Conservation (phyloP, 2,113 vertebrate species). For the Tonatia bakeri region DNA sequence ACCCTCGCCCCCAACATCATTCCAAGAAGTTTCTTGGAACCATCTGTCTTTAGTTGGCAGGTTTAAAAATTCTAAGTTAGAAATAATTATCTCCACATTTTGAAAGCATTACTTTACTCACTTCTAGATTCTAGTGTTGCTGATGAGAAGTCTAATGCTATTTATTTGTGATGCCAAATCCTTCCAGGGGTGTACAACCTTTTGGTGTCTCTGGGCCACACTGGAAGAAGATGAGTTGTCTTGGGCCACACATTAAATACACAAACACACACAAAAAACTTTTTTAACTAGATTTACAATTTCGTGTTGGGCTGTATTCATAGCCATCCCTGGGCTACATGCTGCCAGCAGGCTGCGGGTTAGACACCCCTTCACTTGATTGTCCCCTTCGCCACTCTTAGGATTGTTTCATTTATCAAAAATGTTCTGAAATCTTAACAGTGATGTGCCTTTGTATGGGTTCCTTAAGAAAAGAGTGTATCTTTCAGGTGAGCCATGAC, state of each 20-base stretch:
- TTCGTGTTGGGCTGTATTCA: no score
- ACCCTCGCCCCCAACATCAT: background rate
- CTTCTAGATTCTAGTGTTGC: background rate
- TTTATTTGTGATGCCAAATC: background rate
- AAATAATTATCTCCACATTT: background rate
- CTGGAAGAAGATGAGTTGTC: no score
- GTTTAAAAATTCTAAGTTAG: background rate
- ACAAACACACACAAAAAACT: no score
- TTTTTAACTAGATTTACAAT: no score
- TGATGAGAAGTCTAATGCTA: background rate
- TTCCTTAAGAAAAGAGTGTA: background rate
- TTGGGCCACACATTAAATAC: no score
- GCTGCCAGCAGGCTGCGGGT: no score
- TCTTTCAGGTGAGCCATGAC: no score
- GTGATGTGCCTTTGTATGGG: background rate
- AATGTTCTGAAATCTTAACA: background rate
- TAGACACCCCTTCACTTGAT: no score
- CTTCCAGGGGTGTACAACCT: background rate
- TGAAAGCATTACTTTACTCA: background rate
- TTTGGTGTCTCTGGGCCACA: no score
- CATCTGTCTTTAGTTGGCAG: background rate
- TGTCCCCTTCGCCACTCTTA: background rate
- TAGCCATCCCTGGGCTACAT: no score
- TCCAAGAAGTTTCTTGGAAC: background rate
- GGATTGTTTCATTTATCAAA: background rate